phyloP scores from a whole-genome alignment of 2,888 invertebrate species.

The Trissonchulus latispiculum region DNA sequence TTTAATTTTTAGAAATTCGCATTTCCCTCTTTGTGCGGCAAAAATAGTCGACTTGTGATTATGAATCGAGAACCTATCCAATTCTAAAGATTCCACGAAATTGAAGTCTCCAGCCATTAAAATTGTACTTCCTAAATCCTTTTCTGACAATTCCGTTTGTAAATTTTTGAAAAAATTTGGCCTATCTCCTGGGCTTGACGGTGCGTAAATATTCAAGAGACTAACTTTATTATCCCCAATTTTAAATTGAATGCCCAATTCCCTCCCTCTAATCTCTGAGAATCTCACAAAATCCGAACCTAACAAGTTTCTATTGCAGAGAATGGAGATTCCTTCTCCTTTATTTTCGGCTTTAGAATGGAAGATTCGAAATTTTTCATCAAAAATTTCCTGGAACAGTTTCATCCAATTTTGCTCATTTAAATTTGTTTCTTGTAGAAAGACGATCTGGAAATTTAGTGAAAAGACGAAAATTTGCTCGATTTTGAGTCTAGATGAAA shows the following conservation, averaged over 20 bases:
- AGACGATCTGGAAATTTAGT: neutral
- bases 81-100: neutral
- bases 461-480: neutral
- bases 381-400: neutral
- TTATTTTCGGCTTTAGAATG: neutral
- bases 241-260: neutral
- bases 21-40: neutral
- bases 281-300: neutral
- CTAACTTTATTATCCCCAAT: neutral
- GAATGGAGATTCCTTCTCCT: neutral
- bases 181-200: neutral
- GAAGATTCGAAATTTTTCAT: neutral
- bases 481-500: neutral
- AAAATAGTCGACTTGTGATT: neutral
- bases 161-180: neutral
- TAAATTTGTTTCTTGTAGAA: neutral
- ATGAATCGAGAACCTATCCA: neutral
- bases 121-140: neutral
- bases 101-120: neutral
- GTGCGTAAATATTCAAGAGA: neutral
- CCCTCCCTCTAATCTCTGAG: slow-evolving; percentile 9
- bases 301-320: neutral
- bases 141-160: neutral
- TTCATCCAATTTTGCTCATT: neutral
- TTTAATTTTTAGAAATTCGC: neutral